Base-by-base conservation (phyloP, 2,888 invertebrate genomes). In the Fragum whitleyi region DNA sequence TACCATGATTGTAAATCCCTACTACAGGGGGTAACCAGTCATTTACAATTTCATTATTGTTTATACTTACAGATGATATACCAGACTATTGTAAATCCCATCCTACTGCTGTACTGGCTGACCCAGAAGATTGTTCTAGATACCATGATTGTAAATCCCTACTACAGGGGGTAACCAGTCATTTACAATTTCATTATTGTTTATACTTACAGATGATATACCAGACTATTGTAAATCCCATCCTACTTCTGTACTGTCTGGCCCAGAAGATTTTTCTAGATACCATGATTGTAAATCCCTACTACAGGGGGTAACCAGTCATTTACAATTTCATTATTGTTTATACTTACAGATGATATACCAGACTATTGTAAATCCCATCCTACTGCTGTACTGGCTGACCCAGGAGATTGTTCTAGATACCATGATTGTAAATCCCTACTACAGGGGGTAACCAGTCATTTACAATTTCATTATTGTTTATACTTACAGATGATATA, bases 41-140 rank as follows among this genome's bases (percentile, higher is more conserved):
- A 73, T 14, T 68, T 74, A 32, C 89, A 90, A 75, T 90, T 89
- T 77, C 75, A 77, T 7, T 89, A 90, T 72, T n/a, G n/a, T n/a
- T n/a, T n/a, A n/a, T n/a, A n/a, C n/a, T 1, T 3, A 36, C 74
- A 81, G 81, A 42, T 39, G 83, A 86, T n/a, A 71, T 83, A 21
- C 75, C 65, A 1, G 79, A 83, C 53, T 86, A 82, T 55, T 86
- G 86, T 71, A 79, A 65, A 21, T 67, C 76, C 16, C 71, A 81
- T 61, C 83, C 81, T 26, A 76, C 36, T n/a, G 79, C 77, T 1
- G 69, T 86, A 14, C 61, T 83, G 23, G 75, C 86, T 1, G 81
- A 86, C 69, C 81, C 81, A 1, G 74, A 77, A 32, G 83, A 86
- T 71, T 86, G 86, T 76, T 83, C 86, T 28, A 61, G 81, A 28